Evolutionary conservation across 2,888 invertebrate genomes (phyloP), one percentile per base, ranked within the genome.

Genomic region (Anoplius nigerrimus): DNA sequence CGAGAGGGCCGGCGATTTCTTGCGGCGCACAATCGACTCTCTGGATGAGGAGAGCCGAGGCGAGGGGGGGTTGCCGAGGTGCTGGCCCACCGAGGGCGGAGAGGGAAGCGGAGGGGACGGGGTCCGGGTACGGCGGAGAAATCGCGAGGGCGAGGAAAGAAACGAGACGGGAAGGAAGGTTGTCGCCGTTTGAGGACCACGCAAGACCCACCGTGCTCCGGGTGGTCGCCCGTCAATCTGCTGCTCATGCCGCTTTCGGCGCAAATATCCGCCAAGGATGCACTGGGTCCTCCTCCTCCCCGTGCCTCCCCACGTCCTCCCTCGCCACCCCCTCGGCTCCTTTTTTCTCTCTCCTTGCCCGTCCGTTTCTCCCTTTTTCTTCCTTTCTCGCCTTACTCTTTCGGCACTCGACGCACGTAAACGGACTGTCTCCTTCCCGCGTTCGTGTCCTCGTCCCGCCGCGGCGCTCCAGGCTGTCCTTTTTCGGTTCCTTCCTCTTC

Each of bases 181-280:
- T 79, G 80, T 81, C 80, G 80, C 78, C 72, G 74, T 75, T 79
- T 65, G 74, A 68, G 77, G 75, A 76, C 75, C 77, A 76, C 74
- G 82, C 78, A 77, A 80, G 78, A 77, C 81, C 76, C 80, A 78
- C 68, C 69, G 66, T 79, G 80, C 69, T 43, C 78, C 80, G 86
- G 87, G 87, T 87, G 87, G 87, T 87, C 87, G 79, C 76, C 80
- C 86, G 85, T 87, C 87, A 87, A 85, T 86, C 86, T 84, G 76
- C 69, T 85, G 84, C 80, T 86, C 83, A 84, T 78, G 81, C 82
- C 78, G 78, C 85, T 86, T 86, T 87, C 83, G 83, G 85, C 83
- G 82, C 86, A 87, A 86, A 87, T 86, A 86, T 86, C 82, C 82
- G 80, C 77, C 79, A 82, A 84, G 80, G 83, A 79, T 84, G 80